phyloP scores from a whole-genome alignment of 1,140 invertebrate genomes.

The Pseudobourletiella spinata region DNA sequence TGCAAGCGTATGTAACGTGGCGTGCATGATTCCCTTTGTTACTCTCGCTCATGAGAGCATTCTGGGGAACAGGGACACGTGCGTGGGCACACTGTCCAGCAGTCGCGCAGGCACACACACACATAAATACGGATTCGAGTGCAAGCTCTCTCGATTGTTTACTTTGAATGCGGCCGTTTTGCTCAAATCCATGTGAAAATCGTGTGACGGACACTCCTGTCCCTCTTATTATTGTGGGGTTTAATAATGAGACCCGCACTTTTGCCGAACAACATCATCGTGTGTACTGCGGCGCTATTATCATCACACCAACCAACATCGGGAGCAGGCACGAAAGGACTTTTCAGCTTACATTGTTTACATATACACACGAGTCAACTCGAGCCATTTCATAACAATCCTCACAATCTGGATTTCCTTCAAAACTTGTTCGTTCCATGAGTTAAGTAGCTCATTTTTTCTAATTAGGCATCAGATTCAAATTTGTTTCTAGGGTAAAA shows the following conservation, averaged over 20 bases:
- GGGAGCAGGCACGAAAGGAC: not conserved
- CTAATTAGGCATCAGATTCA: too few species aligned
- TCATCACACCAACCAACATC: not conserved
- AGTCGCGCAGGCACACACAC: not conserved
- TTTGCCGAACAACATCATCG: too few species aligned
- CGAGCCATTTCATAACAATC: too few species aligned
- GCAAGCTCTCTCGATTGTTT: too few species aligned
- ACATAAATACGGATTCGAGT: too few species aligned
- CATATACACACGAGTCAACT: too few species aligned
- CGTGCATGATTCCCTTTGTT: not conserved
- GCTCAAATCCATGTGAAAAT: not conserved
- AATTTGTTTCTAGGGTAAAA: too few species aligned
- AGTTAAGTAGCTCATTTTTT: too few species aligned
- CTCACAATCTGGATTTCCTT: too few species aligned
- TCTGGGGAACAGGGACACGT: not conserved
- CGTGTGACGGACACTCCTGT: not conserved
- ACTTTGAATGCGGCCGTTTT: not conserved
- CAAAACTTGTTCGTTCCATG: too few species aligned
- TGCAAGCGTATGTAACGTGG: not conserved
- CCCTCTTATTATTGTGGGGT: not conserved
- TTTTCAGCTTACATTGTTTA: too few species aligned
- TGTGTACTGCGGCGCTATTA: not conserved
- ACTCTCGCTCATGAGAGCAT: too few species aligned
- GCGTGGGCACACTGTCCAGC: not conserved
- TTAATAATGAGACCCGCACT: not conserved